Evolutionary conservation across 2,113 vertebrate species (phyloP).

Genomic region (Stigmatopora argus): DNA sequence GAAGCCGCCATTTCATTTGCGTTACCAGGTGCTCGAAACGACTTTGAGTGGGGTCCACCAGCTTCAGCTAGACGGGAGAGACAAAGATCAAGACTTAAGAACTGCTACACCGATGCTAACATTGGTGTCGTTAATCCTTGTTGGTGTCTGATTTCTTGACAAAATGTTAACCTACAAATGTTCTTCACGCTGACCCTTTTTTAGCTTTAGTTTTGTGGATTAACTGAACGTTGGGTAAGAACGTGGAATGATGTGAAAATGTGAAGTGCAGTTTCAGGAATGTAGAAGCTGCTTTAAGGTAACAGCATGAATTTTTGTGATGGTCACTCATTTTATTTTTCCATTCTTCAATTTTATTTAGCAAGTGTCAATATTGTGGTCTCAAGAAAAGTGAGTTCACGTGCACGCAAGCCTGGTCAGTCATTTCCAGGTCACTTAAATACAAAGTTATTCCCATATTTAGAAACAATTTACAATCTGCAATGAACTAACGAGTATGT

Average conservation of each 20-base stretch:
- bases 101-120: slow-evolving; percentile 26
- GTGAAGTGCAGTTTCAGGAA: not conserved
- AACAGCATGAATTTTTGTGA: not conserved
- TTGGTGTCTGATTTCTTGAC: slow-evolving; percentile 25
- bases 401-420: too few species aligned
- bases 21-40: slow-evolving; percentile 97
- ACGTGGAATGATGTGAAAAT: not conserved
- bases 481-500: too few species aligned
- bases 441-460: too few species aligned
- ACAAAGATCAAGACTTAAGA: not conserved
- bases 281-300: not conserved
- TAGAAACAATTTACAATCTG: too few species aligned
- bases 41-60: slow-evolving; percentile 93
- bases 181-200: not conserved
- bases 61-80: slow-evolving; percentile 77
- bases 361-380: too few species aligned
- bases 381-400: too few species aligned
- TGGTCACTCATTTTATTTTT: too few species aligned
- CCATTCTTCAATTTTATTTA: too few species aligned
- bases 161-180: slow-evolving; percentile 3
- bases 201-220: not conserved
- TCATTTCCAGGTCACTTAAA: too few species aligned
- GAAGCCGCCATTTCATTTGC: slow-evolving; percentile 98
- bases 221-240: not conserved
- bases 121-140: slow-evolving; percentile 32